A percentile compares a stretch with the other conserved stretches of the same genome.
Evolutionary conservation across 1,140 invertebrate genomes (phyloP).

Genomic region (Formica selysi): DNA sequence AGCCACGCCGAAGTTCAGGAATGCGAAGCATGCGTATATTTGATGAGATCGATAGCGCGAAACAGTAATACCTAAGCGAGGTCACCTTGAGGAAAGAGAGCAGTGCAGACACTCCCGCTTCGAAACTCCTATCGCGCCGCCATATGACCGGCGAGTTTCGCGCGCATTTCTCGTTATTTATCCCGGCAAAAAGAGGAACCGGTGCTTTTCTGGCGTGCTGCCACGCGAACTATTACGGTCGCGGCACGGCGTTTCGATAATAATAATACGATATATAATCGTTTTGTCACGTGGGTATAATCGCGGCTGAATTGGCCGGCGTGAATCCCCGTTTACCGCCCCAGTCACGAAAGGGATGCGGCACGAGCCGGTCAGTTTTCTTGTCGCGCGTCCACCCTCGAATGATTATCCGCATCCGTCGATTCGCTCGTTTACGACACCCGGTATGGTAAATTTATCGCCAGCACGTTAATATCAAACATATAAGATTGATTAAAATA

Average conservation of each 20-base stretch:
- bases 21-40: conserved; percentile 14
- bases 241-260: conserved; percentile 18
- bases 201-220: conserved; percentile 50
- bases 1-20: neutral
- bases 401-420: conserved; percentile 29
- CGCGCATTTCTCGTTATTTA: conserved; percentile 49
- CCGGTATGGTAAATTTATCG: conserved; percentile 11
- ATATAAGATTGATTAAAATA: neutral
- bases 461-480: neutral
- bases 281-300: conserved; percentile 26
- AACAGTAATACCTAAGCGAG: neutral
- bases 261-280: conserved; percentile 54
- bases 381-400: conserved; percentile 15
- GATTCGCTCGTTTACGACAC: neutral
- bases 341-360: neutral
- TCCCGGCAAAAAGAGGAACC: conserved; percentile 15
- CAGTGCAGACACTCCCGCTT: neutral
- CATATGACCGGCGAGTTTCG: conserved; percentile 7
- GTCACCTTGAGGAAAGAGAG: conserved; percentile 65
- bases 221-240: conserved; percentile 73
- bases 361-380: conserved; percentile 22
- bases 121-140: conserved; percentile 7
- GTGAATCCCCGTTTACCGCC: neutral
- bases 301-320: neutral
- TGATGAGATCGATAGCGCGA: conserved; percentile 55